These are phyloP conservation scores for Andrena hattorfiana DNA, from an alignment of 2,888 invertebrate genomes.

Conservation along the genomic window DNA sequence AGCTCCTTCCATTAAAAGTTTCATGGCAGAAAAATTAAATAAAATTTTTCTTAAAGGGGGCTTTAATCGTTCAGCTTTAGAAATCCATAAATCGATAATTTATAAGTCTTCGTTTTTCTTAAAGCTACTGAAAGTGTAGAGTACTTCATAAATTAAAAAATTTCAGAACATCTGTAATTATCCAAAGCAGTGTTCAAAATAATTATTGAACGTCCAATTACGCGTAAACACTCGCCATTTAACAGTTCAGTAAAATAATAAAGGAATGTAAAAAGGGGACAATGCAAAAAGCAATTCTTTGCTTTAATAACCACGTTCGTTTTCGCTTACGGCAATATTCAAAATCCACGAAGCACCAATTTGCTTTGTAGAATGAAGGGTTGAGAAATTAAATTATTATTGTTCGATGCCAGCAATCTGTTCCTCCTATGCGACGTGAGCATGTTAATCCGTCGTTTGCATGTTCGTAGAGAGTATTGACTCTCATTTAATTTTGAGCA, in stretches of 20 bases:
- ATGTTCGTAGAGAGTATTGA: constrained; percentile 48
- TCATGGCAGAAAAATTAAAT: no score
- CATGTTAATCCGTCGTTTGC: constrained; percentile 22
- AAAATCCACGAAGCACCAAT: constrained; percentile 47
- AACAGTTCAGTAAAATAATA: background rate
- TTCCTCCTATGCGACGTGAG: constrained; percentile 25
- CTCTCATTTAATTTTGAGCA: constrained; percentile 51
- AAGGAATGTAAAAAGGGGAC: background rate
- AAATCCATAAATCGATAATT: no score
- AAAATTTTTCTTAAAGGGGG: no score
- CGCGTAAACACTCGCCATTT: no score
- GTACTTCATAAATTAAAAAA: no score
- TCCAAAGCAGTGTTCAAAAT: no score
- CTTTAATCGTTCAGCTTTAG: no score
- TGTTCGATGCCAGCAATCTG: constrained; percentile 60
- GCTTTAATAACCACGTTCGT: background rate
- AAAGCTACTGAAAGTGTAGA: no score
- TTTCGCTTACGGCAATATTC: constrained; percentile 24
- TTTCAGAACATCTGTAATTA: no score
- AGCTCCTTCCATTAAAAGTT: no score
- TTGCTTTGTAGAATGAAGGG: constrained; percentile 37
- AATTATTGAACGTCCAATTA: no score
- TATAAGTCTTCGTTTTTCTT: no score
- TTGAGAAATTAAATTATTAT: constrained; percentile 66
- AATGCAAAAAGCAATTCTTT: constrained; percentile 6